Conservation (phyloP, 1,140 invertebrate species). For the Aleiodes sp. region DNA sequence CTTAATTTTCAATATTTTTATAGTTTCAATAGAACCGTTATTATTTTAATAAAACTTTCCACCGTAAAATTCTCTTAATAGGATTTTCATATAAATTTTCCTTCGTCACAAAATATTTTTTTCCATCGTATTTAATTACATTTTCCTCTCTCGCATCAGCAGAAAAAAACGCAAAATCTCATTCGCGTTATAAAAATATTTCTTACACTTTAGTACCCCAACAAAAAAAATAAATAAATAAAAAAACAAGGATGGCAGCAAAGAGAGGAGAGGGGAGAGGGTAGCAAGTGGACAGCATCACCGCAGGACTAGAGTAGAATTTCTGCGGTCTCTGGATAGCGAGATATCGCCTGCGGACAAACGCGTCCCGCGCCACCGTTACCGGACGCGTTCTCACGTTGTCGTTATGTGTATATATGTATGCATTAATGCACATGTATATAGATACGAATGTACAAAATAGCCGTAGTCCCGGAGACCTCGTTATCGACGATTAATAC, state of each 20-base stretch:
- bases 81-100: too few relatives aligned
- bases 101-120: too few relatives aligned
- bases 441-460: not conserved
- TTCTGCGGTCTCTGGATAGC: not conserved
- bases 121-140: too few relatives aligned
- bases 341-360: constrained; percentile 5
- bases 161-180: too few relatives aligned
- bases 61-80: too few relatives aligned
- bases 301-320: constrained; percentile 6
- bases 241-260: not conserved
- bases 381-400: constrained; percentile 16
- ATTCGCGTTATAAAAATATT: too few relatives aligned
- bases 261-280: not conserved
- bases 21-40: too few relatives aligned
- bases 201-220: not conserved
- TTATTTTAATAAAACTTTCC: too few relatives aligned
- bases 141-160: too few relatives aligned
- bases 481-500: constrained; percentile 42
- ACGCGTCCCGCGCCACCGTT: constrained; percentile 4
- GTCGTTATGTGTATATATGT: constrained; percentile 2
- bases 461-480: constrained; percentile 25
- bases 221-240: not conserved
- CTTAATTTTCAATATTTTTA: too few relatives aligned
- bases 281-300: not conserved
- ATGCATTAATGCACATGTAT: not conserved